Percentiles rank a stretch among this genome's conserved stretches.
Evolutionary conservation across 2,113 vertebrate genomes (phyloP).

Genomic region (Rhinopomastus cyanomelas): DNA sequence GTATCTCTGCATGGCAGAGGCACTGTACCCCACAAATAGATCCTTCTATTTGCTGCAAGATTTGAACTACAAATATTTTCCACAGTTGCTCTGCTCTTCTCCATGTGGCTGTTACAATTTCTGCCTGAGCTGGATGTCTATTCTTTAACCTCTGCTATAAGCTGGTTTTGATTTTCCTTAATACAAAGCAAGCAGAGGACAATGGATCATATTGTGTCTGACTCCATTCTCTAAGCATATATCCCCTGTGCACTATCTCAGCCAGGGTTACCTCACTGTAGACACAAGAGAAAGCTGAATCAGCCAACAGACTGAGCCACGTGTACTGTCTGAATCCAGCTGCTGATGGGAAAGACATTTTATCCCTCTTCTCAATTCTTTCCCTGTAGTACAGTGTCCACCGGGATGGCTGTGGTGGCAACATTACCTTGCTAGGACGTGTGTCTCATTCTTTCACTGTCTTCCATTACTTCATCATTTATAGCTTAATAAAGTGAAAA

Average conservation of each 20-base stretch:
- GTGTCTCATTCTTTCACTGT: background rate
- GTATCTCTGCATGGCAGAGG: constrained; percentile 9
- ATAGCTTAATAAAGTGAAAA: background rate
- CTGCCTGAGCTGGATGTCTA: background rate
- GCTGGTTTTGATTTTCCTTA: constrained; percentile 51
- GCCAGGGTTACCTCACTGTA: constrained; percentile 20
- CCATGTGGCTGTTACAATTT: background rate
- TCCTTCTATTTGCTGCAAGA: background rate
- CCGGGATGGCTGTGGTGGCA: background rate
- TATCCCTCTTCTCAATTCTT: background rate
- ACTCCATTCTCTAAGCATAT: background rate
- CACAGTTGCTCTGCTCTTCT: background rate
- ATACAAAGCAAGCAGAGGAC: constrained; percentile 24
- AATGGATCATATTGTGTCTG: background rate
- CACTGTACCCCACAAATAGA: background rate
- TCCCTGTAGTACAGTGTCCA: background rate
- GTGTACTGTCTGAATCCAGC: constrained; percentile 50
- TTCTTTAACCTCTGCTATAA: constrained; percentile 1
- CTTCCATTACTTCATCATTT: background rate
- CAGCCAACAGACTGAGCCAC: background rate
- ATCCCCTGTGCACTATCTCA: background rate
- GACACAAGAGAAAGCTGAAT: constrained; percentile 27
- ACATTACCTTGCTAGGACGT: background rate
- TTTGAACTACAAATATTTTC: constrained; percentile 45
- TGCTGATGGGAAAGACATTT: constrained; percentile 20